Evolutionary conservation across 2,888 invertebrate species (phyloP).

Genomic region (Erpobdella octoculata): DNA sequence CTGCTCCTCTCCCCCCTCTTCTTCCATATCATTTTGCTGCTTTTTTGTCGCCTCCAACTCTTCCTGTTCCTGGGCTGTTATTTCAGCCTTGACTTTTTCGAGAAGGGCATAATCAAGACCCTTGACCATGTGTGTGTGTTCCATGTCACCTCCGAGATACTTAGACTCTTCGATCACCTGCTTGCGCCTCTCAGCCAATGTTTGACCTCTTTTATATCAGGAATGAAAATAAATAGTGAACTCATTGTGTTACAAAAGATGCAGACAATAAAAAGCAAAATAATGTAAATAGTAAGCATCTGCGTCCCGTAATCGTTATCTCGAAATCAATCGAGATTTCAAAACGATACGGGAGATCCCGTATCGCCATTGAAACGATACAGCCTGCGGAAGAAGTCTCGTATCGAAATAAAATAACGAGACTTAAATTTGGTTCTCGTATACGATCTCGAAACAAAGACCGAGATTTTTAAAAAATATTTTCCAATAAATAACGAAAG

Average conservation of each 20-base stretch:
- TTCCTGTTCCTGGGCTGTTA: slow-evolving; percentile 64
- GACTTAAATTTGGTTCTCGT: no score
- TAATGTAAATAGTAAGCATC: no score
- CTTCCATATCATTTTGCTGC: neutral
- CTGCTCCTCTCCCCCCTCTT: neutral
- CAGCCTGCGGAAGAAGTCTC: no score
- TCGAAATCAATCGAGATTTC: no score
- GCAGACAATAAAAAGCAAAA: no score
- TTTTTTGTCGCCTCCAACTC: slow-evolving; percentile 28
- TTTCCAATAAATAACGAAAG: no score
- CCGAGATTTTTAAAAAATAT: no score
- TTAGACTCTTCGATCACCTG: slow-evolving; percentile 96
- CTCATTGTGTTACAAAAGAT: neutral
- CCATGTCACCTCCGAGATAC: slow-evolving; percentile 99
- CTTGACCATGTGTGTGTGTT: slow-evolving; percentile 99
- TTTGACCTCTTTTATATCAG: slow-evolving; percentile 42
- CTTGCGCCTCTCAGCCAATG: slow-evolving; percentile 73
- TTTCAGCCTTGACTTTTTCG: slow-evolving; percentile 83
- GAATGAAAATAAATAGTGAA: neutral
- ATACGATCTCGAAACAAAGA: no score
- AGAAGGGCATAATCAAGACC: slow-evolving; percentile 84
- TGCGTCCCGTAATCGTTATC: no score
- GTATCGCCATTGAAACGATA: no score
- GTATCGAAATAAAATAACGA: no score
- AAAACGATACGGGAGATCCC: no score